These are phyloP conservation scores for Shinisaurus crocodilurus DNA, from an alignment of 2,113 vertebrate species.

Conservation along the genomic window DNA sequence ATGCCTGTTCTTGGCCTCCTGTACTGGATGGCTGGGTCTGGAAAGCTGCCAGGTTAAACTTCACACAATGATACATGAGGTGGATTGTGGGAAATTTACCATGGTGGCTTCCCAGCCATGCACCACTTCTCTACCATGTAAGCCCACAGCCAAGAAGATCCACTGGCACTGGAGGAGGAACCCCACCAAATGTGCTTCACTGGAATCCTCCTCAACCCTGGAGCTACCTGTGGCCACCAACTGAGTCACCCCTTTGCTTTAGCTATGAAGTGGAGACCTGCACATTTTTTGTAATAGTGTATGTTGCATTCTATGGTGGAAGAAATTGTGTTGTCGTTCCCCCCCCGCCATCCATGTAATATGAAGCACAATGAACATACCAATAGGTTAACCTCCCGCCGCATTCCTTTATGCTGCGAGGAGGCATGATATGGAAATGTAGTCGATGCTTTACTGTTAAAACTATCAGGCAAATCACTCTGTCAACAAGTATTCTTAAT, in stretches of 20 bases:
- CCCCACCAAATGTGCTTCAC: background rate
- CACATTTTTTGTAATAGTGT: background rate
- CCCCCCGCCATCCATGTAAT: background rate
- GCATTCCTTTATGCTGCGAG: background rate
- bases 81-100: background rate
- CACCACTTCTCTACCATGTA: background rate
- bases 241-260: background rate
- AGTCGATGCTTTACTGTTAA: slow-evolving; percentile 71
- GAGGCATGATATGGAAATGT: slow-evolving; percentile 55
- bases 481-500: slow-evolving; percentile 75
- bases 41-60: background rate
- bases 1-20: background rate
- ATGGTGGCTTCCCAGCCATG: background rate
- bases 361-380: background rate
- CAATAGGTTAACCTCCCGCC: background rate
- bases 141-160: too few relatives aligned
- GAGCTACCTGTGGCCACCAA: background rate
- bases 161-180: background rate
- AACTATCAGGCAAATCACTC: slow-evolving; percentile 71
- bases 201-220: background rate
- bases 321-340: background rate
- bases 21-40: background rate
- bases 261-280: background rate
- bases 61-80: background rate
- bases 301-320: background rate